Evolutionary conservation across 2,888 invertebrate species (phyloP).

Genomic region (Nysson spinosus): DNA sequence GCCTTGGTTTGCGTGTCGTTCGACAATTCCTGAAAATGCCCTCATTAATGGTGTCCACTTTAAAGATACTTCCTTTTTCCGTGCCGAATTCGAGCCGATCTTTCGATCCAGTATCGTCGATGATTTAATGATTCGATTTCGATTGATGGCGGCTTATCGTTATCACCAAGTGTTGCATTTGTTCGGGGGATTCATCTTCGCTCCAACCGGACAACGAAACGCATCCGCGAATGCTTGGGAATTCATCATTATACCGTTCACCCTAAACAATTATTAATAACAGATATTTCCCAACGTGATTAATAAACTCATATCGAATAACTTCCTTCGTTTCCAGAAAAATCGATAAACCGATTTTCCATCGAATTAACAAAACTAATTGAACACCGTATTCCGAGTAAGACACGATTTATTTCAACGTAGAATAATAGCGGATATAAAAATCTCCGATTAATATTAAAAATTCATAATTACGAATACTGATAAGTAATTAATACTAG

Average conservation of each 20-base stretch:
- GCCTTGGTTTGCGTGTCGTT: conserved; percentile 39
- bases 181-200: conserved; percentile 77
- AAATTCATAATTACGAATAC: too few relatives aligned
- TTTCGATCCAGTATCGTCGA: conserved; percentile 32
- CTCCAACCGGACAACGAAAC: conserved; percentile 77
- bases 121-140: conserved; percentile 33
- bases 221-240: conserved; percentile 78
- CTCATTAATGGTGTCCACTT: too few relatives aligned
- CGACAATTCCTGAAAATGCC: conserved; percentile 36
- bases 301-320: not conserved
- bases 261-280: conserved; percentile 64
- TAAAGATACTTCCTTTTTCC: too few relatives aligned
- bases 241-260: conserved; percentile 79
- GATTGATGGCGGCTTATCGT: conserved; percentile 26
- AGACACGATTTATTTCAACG: too few relatives aligned
- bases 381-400: too few relatives aligned
- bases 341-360: too few relatives aligned
- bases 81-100: conserved; percentile 54
- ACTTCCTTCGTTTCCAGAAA: not conserved
- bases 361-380: too few relatives aligned
- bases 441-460: too few relatives aligned
- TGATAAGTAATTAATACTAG: too few relatives aligned
- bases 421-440: too few relatives aligned
- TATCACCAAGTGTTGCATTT: conserved; percentile 78
- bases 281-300: not conserved